Conservation (phyloP, 2,113 vertebrate genomes). For the Ammodytes marinus region DNA sequence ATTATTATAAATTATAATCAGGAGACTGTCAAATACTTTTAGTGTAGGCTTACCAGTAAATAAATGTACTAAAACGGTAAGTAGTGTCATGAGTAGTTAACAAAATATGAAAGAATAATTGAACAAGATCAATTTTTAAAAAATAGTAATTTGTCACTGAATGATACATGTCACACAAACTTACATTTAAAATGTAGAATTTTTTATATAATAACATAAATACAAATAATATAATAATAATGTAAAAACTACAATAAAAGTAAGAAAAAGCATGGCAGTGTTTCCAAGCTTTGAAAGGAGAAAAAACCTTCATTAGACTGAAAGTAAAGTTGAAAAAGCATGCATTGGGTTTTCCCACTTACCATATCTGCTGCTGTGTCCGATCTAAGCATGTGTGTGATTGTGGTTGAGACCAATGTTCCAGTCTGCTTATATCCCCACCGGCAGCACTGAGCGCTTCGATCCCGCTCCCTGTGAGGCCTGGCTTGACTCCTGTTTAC, state of each 20-base stretch:
- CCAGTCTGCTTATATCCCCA: slow-evolving; percentile 69
- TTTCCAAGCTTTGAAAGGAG: background rate
- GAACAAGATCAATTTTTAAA: background rate
- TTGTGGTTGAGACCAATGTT: slow-evolving; percentile 14
- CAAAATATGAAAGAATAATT: too few relatives aligned
- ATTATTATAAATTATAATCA: background rate
- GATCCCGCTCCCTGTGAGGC: slow-evolving; percentile 70
- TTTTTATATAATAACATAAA: background rate
- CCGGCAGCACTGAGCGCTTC: slow-evolving; percentile 59
- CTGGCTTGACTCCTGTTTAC: slow-evolving; percentile 76
- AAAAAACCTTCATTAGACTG: background rate
- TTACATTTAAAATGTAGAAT: background rate
- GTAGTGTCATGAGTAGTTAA: background rate
- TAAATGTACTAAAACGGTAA: background rate
- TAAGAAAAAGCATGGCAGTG: background rate
- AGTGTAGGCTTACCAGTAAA: background rate
- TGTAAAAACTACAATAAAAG: background rate
- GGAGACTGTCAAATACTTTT: background rate
- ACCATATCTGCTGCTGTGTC: slow-evolving; percentile 63
- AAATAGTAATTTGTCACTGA: too few relatives aligned
- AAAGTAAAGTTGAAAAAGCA: background rate
- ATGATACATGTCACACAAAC: background rate
- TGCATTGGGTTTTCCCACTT: slow-evolving; percentile 24
- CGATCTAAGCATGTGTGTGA: slow-evolving; percentile 33
- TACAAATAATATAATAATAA: background rate